Conservation (phyloP, 2,888 invertebrate species). For the Eupithecia abbreviata region DNA sequence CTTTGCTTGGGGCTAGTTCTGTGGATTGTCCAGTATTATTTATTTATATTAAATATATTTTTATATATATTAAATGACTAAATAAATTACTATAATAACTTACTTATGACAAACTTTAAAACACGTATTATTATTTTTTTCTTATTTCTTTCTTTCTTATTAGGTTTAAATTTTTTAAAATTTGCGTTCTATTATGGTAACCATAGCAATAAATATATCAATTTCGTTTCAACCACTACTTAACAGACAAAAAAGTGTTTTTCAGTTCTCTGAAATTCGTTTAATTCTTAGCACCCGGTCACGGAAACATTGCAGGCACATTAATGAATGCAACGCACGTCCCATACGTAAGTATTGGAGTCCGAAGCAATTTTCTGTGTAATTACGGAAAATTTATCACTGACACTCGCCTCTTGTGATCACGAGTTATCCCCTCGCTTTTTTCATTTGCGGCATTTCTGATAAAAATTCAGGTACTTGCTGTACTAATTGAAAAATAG, state of each 20-base stretch:
- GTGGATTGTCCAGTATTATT: too few species aligned
- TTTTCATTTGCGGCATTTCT: slow-evolving; percentile 38
- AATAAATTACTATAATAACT: too few species aligned
- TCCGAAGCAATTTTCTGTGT: slow-evolving; percentile 51
- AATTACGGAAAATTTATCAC: slow-evolving; percentile 61
- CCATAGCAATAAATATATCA: too few species aligned
- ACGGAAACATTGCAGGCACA: slow-evolving; percentile 15
- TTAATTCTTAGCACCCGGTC: background rate
- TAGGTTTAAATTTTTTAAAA: too few species aligned
- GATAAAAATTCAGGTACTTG: background rate
- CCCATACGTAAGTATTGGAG: slow-evolving; percentile 55
- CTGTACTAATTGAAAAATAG: background rate
- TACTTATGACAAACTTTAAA: too few species aligned
- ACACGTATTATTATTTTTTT: too few species aligned
- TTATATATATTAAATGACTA: too few species aligned
- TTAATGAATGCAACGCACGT: slow-evolving; percentile 54
- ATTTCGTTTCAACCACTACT: background rate
- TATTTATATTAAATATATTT: too few species aligned
- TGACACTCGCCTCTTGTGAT: slow-evolving; percentile 41
- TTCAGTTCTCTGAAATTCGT: background rate
- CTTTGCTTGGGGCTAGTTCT: too few species aligned
- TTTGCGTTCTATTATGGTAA: too few species aligned
- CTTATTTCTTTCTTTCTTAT: too few species aligned
- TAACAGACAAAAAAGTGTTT: background rate
- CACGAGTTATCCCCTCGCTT: slow-evolving; percentile 40